Evolutionary conservation across 2,888 invertebrate genomes (phyloP).

Genomic region (Andrena bicolor): DNA sequence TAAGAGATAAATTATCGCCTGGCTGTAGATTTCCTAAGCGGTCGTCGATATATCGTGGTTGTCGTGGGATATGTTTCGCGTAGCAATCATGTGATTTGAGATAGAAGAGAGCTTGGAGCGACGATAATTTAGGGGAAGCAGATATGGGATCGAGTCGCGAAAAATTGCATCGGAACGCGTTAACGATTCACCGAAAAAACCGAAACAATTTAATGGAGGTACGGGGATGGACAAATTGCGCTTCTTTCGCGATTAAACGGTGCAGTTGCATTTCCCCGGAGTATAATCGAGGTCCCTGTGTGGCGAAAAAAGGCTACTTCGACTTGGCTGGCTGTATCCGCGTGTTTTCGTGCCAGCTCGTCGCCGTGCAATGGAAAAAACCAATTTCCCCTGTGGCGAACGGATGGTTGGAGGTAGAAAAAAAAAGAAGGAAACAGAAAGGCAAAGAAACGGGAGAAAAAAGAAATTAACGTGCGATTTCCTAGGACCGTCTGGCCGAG

Average conservation of each 20-base stretch:
- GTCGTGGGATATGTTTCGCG: too few relatives aligned
- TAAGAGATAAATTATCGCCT: not conserved
- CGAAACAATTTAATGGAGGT: conserved; percentile 58
- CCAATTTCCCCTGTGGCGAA: conserved; percentile 73
- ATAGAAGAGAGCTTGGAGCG: too few relatives aligned
- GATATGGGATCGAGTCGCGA: not conserved
- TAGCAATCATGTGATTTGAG: too few relatives aligned
- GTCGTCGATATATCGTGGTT: not conserved
- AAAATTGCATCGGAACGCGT: conserved; percentile 23
- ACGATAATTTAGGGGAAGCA: too few relatives aligned
- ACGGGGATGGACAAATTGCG: conserved; percentile 64
- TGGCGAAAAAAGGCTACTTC: conserved; percentile 54
- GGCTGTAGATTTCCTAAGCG: not conserved
- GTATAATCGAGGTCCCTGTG: conserved; percentile 62
- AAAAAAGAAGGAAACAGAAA: conserved; percentile 8
- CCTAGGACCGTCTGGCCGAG: conserved; percentile 60
- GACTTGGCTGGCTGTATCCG: conserved; percentile 50
- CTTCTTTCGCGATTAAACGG: conserved; percentile 65
- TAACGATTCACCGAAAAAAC: conserved; percentile 37
- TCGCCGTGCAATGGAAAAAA: conserved; percentile 71
- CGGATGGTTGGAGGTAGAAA: conserved; percentile 44
- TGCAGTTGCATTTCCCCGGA: conserved; percentile 58
- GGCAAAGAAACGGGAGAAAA: conserved; percentile 16
- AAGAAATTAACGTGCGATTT: conserved; percentile 68
- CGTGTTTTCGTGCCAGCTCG: conserved; percentile 71